These are phyloP conservation scores for Dallia pectoralis DNA, from an alignment of 2,797 vertebrate genomes.

Conservation along the genomic window DNA sequence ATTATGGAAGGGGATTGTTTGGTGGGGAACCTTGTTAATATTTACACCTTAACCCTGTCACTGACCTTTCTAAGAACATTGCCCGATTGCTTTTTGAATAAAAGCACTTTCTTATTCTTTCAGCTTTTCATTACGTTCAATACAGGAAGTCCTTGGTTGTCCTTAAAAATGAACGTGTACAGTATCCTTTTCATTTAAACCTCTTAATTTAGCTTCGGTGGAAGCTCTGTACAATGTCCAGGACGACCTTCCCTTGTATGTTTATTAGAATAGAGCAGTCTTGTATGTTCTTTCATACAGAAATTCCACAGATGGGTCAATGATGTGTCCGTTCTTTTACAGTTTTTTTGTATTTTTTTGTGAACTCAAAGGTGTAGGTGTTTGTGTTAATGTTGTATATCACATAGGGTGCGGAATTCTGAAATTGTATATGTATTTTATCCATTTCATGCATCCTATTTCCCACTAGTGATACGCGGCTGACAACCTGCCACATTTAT, in stretches of 20 bases:
- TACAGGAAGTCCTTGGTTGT: not conserved
- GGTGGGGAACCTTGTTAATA: not conserved
- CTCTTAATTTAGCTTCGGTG: not conserved
- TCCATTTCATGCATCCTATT: no score
- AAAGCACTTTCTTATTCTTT: slow-evolving; percentile 1
- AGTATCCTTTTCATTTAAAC: not conserved
- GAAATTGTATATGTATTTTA: no score
- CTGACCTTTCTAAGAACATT: not conserved
- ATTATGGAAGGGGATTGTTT: not conserved
- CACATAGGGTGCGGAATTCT: no score
- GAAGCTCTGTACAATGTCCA: not conserved
- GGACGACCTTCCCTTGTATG: not conserved
- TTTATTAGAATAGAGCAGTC: no score
- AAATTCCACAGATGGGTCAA: not conserved
- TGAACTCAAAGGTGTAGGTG: no score
- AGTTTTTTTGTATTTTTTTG: no score
- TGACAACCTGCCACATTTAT: no score
- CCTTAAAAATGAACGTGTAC: not conserved
- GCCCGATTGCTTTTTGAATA: not conserved
- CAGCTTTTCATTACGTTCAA: not conserved
- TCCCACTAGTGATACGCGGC: no score
- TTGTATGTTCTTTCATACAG: not conserved
- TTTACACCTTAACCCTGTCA: not conserved
- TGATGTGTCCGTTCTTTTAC: no score
- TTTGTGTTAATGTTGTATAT: no score